Base-by-base conservation (phyloP, 2,113 vertebrate species). In the Chaenogobius annularis region DNA sequence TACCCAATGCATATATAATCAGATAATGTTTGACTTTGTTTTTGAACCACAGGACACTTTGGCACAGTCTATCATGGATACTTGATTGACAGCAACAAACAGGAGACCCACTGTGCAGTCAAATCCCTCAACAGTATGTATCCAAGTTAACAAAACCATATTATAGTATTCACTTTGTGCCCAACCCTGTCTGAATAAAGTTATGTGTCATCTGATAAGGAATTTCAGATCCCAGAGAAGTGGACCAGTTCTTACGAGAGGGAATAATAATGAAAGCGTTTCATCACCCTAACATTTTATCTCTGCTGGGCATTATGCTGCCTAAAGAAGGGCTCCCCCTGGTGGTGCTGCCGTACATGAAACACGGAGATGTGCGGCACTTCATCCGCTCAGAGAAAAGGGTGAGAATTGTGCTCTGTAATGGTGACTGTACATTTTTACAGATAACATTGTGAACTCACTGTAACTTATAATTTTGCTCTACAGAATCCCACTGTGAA, bases 251-350 rank as follows among this genome's bases (percentile, higher is more conserved):
- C 87, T 92, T 99, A 65, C 93, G 94, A 0, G 97, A 98, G 79
- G 98, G 98, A 15, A 95, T 99, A 83, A 94, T 99, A 68, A 99
- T 99, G 98, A 96, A 97, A 65, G 94, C 90, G 15, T 97, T 99
- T 78, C 91, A 96, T 77, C 97, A 99, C 79, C 91, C 91, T 0
- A 96, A 99, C 11, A 95, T 99, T 12, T 92, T 99, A 62, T 96
- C 95, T 0, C 91, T 99, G 76, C 89, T 97, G 35, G 98, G 97
- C 3, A 95, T 99, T 35, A 90, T 94, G 90, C 89, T 99, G 71
- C 97, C 97, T 0, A 87, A 90, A 69, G 93, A 95, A 0, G 96
- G 96, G 50, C 95, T 98, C 63, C 98, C 98, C 43, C 87, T 94
- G 0, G 96, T 98, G 14, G 93, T 98, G 61, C 92, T 99, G 31